Conservation (phyloP, 2,113 vertebrate species). For the Perognathus longimembris region DNA sequence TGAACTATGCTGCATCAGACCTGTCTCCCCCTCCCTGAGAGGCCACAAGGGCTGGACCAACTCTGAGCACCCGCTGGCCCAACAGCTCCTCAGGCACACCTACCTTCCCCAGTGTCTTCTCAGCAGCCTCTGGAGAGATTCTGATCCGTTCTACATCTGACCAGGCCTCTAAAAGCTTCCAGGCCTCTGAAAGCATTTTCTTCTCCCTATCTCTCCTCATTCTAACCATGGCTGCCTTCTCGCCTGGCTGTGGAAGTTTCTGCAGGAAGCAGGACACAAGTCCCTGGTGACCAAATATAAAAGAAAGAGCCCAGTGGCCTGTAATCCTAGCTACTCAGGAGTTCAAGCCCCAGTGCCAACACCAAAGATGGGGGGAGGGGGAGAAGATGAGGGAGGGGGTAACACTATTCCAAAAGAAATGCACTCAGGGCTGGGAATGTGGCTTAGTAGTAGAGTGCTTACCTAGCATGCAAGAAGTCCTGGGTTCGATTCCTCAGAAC, state of each 20-base stretch:
- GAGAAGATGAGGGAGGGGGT: background rate
- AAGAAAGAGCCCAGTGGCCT: background rate
- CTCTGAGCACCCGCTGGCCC: constrained; percentile 41
- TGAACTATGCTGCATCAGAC: background rate
- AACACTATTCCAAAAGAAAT: too few relatives aligned
- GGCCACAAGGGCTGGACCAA: background rate
- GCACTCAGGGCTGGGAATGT: too few relatives aligned
- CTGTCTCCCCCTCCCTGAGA: background rate
- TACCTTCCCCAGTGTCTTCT: constrained; percentile 40
- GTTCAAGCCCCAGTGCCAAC: background rate
- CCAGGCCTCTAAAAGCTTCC: constrained; percentile 62
- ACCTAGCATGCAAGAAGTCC: too few relatives aligned
- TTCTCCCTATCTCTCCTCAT: background rate
- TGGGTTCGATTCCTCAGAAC: too few relatives aligned
- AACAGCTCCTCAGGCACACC: constrained; percentile 48
- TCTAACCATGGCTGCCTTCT: constrained; percentile 41
- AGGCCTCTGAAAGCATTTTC: constrained; percentile 31
- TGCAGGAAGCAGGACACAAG: constrained; percentile 46
- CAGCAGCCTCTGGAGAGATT: constrained; percentile 1
- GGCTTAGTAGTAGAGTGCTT: too few relatives aligned
- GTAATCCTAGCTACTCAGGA: too few relatives aligned
- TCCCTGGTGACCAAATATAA: background rate
- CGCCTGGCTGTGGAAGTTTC: constrained; percentile 35
- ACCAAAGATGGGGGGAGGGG: too few relatives aligned
- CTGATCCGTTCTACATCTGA: constrained; percentile 8